These are phyloP conservation scores for Oreocharis arfaki DNA, from an alignment of 2,113 vertebrate genomes.

Conservation along the genomic window DNA sequence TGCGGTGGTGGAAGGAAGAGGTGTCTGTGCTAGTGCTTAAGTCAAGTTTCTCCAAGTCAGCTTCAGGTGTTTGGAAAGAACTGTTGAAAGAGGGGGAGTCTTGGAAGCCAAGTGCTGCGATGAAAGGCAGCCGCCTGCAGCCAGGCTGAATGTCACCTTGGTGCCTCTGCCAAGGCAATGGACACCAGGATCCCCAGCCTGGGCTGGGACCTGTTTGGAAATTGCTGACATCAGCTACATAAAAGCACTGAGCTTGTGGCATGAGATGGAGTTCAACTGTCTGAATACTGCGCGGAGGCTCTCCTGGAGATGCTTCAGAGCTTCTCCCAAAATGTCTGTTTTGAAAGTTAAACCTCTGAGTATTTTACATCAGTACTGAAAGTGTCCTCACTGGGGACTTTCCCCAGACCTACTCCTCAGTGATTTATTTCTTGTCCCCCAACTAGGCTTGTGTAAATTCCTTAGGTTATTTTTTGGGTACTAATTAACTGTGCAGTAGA, in stretches of 20 bases:
- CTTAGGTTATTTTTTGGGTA: slow-evolving; percentile 37
- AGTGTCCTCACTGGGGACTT: not conserved
- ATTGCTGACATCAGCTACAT: not conserved
- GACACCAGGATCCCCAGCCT: not conserved
- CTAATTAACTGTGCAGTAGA: slow-evolving; percentile 53
- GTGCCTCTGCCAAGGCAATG: not conserved
- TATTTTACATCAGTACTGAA: not conserved
- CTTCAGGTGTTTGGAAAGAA: not conserved
- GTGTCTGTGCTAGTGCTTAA: not conserved
- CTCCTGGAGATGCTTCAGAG: not conserved
- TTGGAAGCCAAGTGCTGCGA: not conserved
- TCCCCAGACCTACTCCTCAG: not conserved
- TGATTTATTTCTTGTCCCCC: slow-evolving; percentile 31
- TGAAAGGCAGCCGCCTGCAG: not conserved
- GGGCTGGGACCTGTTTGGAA: not conserved
- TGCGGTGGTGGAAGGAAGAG: not conserved
- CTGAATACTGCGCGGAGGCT: not conserved
- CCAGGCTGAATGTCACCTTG: not conserved
- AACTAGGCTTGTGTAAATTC: slow-evolving; percentile 29
- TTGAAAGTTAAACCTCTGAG: slow-evolving; percentile 1
- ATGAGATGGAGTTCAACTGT: not conserved
- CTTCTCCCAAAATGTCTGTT: not conserved
- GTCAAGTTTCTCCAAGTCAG: not conserved
- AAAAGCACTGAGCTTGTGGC: not conserved
- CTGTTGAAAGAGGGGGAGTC: not conserved